Conservation (phyloP, 2,888 invertebrate genomes). For the Orthonychiurus folsomi region DNA sequence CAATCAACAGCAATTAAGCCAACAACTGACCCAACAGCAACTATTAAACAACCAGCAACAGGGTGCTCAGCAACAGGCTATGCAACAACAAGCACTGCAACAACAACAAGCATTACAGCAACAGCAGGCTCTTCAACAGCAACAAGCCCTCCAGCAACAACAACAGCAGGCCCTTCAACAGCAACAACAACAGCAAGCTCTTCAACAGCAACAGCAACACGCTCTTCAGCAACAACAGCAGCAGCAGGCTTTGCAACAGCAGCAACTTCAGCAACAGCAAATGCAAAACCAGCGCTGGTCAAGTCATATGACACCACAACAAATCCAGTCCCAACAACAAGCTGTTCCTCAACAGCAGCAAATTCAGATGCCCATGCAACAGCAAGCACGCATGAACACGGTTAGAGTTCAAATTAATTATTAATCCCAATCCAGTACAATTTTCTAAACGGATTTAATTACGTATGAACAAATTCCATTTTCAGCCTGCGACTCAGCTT, state of each 20-base stretch:
- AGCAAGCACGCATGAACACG: constrained; percentile 11
- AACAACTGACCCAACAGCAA: background rate
- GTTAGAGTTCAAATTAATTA: too few relatives aligned
- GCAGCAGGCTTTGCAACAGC: constrained; percentile 21
- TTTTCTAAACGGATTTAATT: background rate
- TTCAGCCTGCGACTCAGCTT: constrained; percentile 3
- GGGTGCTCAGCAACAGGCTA: constrained; percentile 35
- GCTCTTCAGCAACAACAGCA: constrained; percentile 38
- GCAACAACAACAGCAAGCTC: constrained; percentile 26
- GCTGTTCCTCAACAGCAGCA: too few relatives aligned
- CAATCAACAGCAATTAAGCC: constrained; percentile 43
- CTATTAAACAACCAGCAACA: constrained; percentile 26
- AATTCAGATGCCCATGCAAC: constrained; percentile 5
- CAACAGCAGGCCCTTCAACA: constrained; percentile 13
- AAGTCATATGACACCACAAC: constrained; percentile 8
- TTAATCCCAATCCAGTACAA: constrained; percentile 1
- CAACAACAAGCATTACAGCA: constrained; percentile 12
- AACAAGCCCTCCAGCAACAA: constrained; percentile 35
- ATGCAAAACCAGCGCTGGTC: constrained; percentile 18
- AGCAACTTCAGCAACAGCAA: constrained; percentile 23
- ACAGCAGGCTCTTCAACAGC: constrained; percentile 20
- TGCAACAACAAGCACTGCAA: constrained; percentile 5
- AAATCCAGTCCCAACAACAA: constrained; percentile 14
- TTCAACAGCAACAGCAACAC: constrained; percentile 33
- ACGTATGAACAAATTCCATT: constrained; percentile 9